Base-by-base conservation (phyloP, 2,888 invertebrate genomes). In the Mayetiola destructor region DNA sequence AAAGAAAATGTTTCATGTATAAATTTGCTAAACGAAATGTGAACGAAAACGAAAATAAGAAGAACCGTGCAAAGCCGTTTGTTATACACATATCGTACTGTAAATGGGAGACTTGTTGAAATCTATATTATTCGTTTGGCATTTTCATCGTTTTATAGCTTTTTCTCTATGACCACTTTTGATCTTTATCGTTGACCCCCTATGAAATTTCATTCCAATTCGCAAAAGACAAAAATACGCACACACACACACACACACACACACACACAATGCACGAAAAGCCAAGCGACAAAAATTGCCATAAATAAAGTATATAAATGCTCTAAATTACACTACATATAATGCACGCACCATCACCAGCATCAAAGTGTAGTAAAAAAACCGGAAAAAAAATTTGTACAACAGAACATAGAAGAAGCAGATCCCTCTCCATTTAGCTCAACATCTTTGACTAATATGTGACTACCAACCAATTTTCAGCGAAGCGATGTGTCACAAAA, bases 151-250 rank as follows among this genome's bases (percentile, higher is more conserved):
- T 48, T 48, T n/a, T 48, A 48, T 48, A 48, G 48, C 48, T 27
- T 48, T n/a, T 48, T 48, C 48, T 48, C 48, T 48, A 48, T 48
- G 48, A 27, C 48, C 27, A 48, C 48, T 48, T 48, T 48, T 48
- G 48, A 48, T 48, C 48, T 48, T 48, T 48, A 48, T 48, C 48
- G 48, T 27, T 48, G 48, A 48, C 48, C 48, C 48, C 27, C 23
- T 48, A 48, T n/a, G 27, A 48, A 48, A 48, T 48, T 48, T 27
- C 48, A 48, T 48, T 48, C 48, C 48, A 23, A 48, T 48, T 48
- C 48, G 48, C 23, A 32, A 48, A n/a, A n/a, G n/a, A n/a, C n/a
- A n/a, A n/a, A n/a, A n/a, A n/a, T n/a, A n/a, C n/a, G n/a, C n/a
- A n/a, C n/a, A n/a, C n/a, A n/a, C n/a, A n/a, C n/a, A n/a, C n/a